Evolutionary conservation across 2,113 vertebrate genomes (phyloP), one percentile per base, ranked within the genome.

Genomic region (Myocastor coypus): DNA sequence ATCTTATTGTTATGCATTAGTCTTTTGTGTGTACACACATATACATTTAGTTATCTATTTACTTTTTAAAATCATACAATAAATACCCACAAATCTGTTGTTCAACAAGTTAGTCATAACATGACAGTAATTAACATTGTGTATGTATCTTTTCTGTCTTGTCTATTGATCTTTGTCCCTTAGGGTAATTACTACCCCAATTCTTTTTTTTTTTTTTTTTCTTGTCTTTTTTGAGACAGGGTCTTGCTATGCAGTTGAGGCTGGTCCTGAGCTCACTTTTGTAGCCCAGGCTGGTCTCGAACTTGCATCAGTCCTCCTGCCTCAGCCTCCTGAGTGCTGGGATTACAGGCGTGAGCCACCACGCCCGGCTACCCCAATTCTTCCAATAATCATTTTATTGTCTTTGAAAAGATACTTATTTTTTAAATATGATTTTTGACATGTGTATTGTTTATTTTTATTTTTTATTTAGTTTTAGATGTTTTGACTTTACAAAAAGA

Each of bases 341-440:
- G n/a, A n/a, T n/a, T n/a, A n/a, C n/a, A n/a, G n/a, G n/a, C n/a
- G n/a, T n/a, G n/a, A n/a, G n/a, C n/a, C n/a, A n/a, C n/a, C n/a
- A n/a, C n/a, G n/a, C n/a, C n/a, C n/a, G n/a, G n/a, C 40, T 52
- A 46, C n/a, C 20, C 55, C 73, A 11, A 75, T 89, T 90, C 34
- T 78, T 92, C n/a, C 14, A 57, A 94, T 83, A 94, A 69, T 91
- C 1, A 93, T 69, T 89, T 83, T 7, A 64, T 52, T 93, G 42
- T 7, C 57, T 66, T 95, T 92, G 81, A 73, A 96, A 92, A 50
- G 14, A 57, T 17, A 32, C 5, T 20, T 37, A 32, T 69, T 61
- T 30, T 63, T 64, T 46, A 26, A 63, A 28, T 63, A 63, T 63
- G 24, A 75, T 61, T 84, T 30, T 22, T 85, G 89, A 91, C n/a